Conservation (phyloP, 2,888 invertebrate genomes). For the Meta bourneti region DNA sequence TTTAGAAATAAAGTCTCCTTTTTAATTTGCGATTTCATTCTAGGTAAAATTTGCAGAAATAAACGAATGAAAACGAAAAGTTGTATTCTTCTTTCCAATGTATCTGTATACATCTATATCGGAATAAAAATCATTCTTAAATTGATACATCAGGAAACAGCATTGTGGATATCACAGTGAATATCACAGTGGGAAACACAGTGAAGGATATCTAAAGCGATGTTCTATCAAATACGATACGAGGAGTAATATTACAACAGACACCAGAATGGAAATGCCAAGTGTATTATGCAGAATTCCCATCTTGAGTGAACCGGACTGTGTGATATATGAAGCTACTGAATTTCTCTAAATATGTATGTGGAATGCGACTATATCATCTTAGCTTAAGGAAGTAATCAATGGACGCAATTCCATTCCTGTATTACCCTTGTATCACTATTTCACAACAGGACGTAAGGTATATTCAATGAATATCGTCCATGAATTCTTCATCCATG, state of each 20-base stretch:
- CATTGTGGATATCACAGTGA: no score
- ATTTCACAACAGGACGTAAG: not conserved
- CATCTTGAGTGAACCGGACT: not conserved
- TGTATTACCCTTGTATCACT: not conserved
- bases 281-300: not conserved
- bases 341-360: not conserved
- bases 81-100: no score
- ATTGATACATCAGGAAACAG: no score
- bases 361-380: not conserved
- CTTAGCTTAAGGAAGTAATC: not conserved
- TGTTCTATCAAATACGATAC: not conserved
- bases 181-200: no score
- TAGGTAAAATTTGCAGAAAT: no score
- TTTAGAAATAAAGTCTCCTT: no score
- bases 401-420: not conserved
- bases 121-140: no score
- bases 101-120: no score
- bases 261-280: not conserved
- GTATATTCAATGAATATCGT: not conserved
- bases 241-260: not conserved
- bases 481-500: no score
- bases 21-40: no score
- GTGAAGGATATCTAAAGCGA: not conserved
- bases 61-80: no score
- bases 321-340: not conserved